A percentile compares a stretch with the other conserved stretches of the same genome.
These are phyloP conservation scores for Macrobrachium rosenbergii DNA, from an alignment of 1,140 invertebrate genomes.

Conservation along the genomic window DNA sequence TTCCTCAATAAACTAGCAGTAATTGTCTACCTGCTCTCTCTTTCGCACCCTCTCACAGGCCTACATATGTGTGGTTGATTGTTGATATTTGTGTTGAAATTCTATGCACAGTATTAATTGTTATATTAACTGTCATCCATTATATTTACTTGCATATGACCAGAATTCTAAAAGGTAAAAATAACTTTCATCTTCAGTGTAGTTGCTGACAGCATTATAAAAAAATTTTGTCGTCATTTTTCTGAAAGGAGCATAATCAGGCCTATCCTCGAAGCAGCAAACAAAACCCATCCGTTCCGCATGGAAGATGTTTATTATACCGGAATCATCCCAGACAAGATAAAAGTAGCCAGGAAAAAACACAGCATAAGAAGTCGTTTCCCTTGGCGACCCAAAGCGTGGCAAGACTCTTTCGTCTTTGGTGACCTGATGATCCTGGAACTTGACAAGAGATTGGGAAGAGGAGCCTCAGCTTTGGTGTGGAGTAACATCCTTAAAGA, in stretches of 20 bases:
- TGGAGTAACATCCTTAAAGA: constrained; percentile 32
- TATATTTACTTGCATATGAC: too few species aligned
- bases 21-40: too few species aligned
- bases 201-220: not conserved
- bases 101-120: too few species aligned
- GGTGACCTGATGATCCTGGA: constrained; percentile 38
- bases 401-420: constrained; percentile 15
- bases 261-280: constrained; percentile 26
- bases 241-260: constrained; percentile 13
- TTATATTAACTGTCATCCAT: too few species aligned
- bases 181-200: not conserved
- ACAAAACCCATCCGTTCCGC: constrained; percentile 46
- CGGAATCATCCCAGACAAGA: constrained; percentile 13
- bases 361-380: constrained; percentile 2
- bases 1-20: too few species aligned
- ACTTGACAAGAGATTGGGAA: constrained; percentile 16
- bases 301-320: constrained; percentile 53
- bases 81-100: too few species aligned
- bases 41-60: too few species aligned
- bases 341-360: not conserved
- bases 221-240: not conserved
- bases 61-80: too few species aligned
- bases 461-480: not conserved
- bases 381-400: constrained; percentile 14
- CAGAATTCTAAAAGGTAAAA: too few species aligned